These are phyloP conservation scores for Schizaphis graminum DNA, from an alignment of 2,888 invertebrate genomes.

Conservation along the genomic window DNA sequence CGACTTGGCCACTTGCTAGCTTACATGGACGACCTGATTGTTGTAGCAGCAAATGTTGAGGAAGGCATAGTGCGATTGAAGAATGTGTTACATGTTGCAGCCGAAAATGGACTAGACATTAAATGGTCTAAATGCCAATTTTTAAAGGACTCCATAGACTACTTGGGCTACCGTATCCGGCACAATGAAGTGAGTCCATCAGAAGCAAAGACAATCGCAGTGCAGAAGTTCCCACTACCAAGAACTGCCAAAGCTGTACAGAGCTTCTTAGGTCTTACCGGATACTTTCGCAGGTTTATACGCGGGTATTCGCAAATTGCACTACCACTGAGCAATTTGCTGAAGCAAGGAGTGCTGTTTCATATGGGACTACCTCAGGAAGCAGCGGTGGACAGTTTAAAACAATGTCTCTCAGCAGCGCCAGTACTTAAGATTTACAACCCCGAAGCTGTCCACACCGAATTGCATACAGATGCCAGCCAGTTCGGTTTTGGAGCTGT, in stretches of 20 bases:
- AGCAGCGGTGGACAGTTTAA: not conserved
- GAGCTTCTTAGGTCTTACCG: not conserved
- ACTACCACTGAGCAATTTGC: slow-evolving; percentile 1
- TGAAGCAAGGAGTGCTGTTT: slow-evolving; percentile 1
- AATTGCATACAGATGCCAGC: too few species aligned
- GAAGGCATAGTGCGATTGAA: not conserved
- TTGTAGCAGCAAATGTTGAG: not conserved
- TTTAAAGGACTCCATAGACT: not conserved
- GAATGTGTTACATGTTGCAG: too few species aligned
- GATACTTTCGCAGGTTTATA: not conserved
- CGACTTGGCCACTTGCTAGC: not conserved
- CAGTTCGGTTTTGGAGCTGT: too few species aligned
- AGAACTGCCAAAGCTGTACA: not conserved
- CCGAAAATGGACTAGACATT: not conserved
- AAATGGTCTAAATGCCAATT: not conserved
- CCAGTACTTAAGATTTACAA: not conserved
- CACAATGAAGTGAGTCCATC: slow-evolving; percentile 16
- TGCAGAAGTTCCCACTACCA: slow-evolving; percentile 30
- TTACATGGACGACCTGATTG: too few species aligned
- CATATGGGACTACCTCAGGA: not conserved
- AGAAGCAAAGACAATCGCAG: slow-evolving; percentile 27
- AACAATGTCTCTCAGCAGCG: not conserved
- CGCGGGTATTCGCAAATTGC: not conserved
- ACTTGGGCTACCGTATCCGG: slow-evolving; percentile 1
- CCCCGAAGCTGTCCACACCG: too few species aligned